These are phyloP conservation scores for Tiliacea citrago DNA, from an alignment of 2,888 invertebrate genomes.

Conservation along the genomic window DNA sequence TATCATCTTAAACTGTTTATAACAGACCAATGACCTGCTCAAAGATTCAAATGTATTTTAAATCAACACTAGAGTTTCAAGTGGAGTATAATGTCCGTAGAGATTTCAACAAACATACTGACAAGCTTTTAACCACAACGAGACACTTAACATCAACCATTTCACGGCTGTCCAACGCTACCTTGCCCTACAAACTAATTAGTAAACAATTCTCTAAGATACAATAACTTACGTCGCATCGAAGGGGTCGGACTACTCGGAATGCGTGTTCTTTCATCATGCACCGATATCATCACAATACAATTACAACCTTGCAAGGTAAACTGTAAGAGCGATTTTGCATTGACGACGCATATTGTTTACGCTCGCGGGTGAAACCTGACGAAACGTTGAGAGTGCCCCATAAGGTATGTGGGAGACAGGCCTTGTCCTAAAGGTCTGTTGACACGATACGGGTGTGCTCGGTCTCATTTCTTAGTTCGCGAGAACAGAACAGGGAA, in stretches of 20 bases:
- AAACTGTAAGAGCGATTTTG: slow-evolving; percentile 65
- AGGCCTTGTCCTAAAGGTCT: slow-evolving; percentile 47
- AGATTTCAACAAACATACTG: slow-evolving; percentile 43
- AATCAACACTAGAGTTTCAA: slow-evolving; percentile 52
- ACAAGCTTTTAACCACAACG: slow-evolving; percentile 27
- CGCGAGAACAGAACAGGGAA: slow-evolving; percentile 4
- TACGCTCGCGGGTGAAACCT: slow-evolving; percentile 78
- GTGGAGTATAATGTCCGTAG: slow-evolving; percentile 38
- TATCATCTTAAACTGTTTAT: slow-evolving; percentile 20
- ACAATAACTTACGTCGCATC: slow-evolving; percentile 70
- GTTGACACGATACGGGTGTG: slow-evolving; percentile 57
- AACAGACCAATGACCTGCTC: slow-evolving; percentile 47
- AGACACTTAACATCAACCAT: slow-evolving; percentile 44
- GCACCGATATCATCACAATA: slow-evolving; percentile 24
- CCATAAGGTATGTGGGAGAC: slow-evolving; percentile 80
- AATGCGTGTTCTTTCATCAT: slow-evolving; percentile 77
- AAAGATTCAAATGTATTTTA: slow-evolving; percentile 52
- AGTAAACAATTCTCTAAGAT: slow-evolving; percentile 77
- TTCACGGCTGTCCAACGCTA: slow-evolving; percentile 59
- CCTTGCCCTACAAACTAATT: slow-evolving; percentile 78
- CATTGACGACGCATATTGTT: slow-evolving; percentile 72
- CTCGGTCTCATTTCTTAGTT: slow-evolving; percentile 29
- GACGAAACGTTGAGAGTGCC: slow-evolving; percentile 80
- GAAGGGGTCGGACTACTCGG: slow-evolving; percentile 68
- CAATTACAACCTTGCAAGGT: slow-evolving; percentile 61